These are phyloP conservation scores for Formica exsecta DNA, from an alignment of 1,140 invertebrate species.

Conservation along the genomic window DNA sequence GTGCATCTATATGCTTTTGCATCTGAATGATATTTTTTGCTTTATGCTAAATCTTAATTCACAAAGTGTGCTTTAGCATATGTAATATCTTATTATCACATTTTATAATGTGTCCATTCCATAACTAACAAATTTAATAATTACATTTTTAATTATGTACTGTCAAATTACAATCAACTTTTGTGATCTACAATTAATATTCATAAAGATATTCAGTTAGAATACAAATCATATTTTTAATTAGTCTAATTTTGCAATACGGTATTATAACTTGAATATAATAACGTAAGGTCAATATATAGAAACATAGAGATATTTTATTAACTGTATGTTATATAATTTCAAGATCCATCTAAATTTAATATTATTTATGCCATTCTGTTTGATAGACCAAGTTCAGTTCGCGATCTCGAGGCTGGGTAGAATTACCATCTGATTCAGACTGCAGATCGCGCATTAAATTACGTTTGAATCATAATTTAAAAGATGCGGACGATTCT, in stretches of 20 bases:
- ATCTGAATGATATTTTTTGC: conserved; percentile 36
- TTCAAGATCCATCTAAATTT: conserved; percentile 39
- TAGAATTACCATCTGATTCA: conserved; percentile 88
- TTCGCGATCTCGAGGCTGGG: conserved; percentile 90
- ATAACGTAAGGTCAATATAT: conserved; percentile 39
- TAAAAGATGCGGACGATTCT: conserved; percentile 85
- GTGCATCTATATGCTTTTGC: conserved; percentile 41
- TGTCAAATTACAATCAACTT: conserved; percentile 25
- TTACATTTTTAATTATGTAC: conserved; percentile 17
- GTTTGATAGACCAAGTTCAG: conserved; percentile 90
- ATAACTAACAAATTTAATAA: conserved; percentile 32
- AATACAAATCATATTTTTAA: conserved; percentile 19
- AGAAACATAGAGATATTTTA: conserved; percentile 22
- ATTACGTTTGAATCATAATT: conserved; percentile 88
- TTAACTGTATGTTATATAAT: not conserved
- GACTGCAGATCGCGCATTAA: conserved; percentile 87
- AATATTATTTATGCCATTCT: conserved; percentile 66
- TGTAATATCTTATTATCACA: conserved; percentile 27
- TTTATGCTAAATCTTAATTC: conserved; percentile 27
- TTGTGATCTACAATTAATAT: not conserved
- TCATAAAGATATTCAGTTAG: not conserved
- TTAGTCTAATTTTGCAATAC: conserved; percentile 20
- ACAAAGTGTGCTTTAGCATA: not conserved
- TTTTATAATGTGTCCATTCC: conserved; percentile 4
- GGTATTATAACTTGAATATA: conserved; percentile 20